Percentiles rank a stretch among this genome's conserved stretches.
phyloP scores from a whole-genome alignment of 2,888 invertebrate species.

The Dimorphilus gyrociliatus region DNA sequence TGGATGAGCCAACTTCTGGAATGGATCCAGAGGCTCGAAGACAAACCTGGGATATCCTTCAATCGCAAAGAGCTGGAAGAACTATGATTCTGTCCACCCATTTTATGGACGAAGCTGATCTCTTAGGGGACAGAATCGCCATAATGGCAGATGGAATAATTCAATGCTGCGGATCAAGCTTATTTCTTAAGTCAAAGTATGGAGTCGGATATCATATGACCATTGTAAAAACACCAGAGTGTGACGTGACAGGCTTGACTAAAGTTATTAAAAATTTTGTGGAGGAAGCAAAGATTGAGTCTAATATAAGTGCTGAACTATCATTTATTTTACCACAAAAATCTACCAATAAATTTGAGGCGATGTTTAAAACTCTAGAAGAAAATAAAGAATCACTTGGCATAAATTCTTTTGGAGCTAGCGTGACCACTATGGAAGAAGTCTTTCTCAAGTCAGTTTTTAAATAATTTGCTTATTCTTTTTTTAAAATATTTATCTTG shows the following conservation, averaged over 20 bases:
- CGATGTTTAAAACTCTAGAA: constrained; percentile 23
- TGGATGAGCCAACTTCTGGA: constrained; percentile 42
- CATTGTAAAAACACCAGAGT: constrained; percentile 44
- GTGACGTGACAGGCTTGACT: constrained; percentile 42
- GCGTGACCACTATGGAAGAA: constrained; percentile 72
- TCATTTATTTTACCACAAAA: constrained; percentile 26
- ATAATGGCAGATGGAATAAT: constrained; percentile 65
- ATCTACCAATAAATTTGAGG: constrained; percentile 18
- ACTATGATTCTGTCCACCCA: constrained; percentile 57
- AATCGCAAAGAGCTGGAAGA: constrained; percentile 45
- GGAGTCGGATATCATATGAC: constrained; percentile 63
- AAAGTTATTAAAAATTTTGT: constrained; percentile 47
- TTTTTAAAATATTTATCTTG: too few species aligned
- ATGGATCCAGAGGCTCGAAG: constrained; percentile 45
- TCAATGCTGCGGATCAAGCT: constrained; percentile 60
- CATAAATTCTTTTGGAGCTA: constrained; percentile 61
- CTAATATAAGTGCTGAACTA: constrained; percentile 28
- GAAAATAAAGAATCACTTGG: constrained; percentile 41
- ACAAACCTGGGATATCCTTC: constrained; percentile 56
- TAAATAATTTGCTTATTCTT: background rate
- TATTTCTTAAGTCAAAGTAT: constrained; percentile 57
- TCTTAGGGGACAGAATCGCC: constrained; percentile 66
- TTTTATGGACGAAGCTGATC: constrained; percentile 78
- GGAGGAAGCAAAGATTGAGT: constrained; percentile 47
- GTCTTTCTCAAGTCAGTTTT: constrained; percentile 42